Evolutionary conservation across 2,797 vertebrate genomes (phyloP), one percentile per base, ranked within the genome.

Genomic region (Arremon brunneinucha): DNA sequence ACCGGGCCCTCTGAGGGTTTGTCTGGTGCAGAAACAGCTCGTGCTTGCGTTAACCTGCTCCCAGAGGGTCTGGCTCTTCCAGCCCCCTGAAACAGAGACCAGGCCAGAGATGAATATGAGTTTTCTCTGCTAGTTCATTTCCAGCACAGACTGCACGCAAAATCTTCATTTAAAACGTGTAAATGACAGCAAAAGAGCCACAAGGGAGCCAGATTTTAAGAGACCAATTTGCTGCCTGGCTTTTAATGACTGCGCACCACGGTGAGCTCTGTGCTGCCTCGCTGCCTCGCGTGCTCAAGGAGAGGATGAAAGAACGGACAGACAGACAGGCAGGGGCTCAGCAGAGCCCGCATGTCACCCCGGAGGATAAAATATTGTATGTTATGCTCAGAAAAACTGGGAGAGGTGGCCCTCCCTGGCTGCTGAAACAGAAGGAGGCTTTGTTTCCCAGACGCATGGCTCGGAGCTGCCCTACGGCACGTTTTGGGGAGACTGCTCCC

Each of bases 161-260:
- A 95, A 96, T 95, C 93, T 96, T 96, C 91, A 96, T 97, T 96
- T 97, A 94, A 96, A 97, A 96, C 0, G n/a, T 83, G 95, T 87
- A 94, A 97, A 96, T 95, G 96, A 95, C 96, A 96, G 94, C 21
- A 0, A 60, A 92, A 83, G 82, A 91, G 89, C 77, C 96, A 76
- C 94, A 50, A 68, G 96, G 94, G 96, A 97, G 68, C 64, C 70
- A 85, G 93, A 87, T 93, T 95, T 96, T 71, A 72, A 85, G 83
- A 93, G 90, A 90, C 86, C 55, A 50, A 49, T 95, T 97, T 94
- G 59, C 86, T 93, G 83, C 81, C 67, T 35, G 10, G 27, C 35
- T 95, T 96, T 96, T 84, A 84, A 86, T 32, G 87, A 70, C 86
- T 49, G 37, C 10, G 52, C 60, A 23, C 83, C 71, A 37, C 23